Evolutionary conservation across 1,140 invertebrate species (phyloP).

Genomic region (Sitobion miscanthi): DNA sequence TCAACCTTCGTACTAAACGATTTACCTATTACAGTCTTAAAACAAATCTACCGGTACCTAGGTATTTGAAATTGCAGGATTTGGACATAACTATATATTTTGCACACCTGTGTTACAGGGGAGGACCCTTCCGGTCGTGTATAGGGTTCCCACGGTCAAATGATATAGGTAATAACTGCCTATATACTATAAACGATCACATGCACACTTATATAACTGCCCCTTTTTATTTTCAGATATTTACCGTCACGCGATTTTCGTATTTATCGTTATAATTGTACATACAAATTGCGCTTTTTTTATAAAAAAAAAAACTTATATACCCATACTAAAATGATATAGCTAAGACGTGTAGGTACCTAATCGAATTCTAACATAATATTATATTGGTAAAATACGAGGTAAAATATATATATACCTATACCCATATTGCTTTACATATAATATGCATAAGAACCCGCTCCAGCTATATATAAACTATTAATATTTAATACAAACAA

Average conservation of each 20-base stretch:
- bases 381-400: background rate
- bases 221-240: constrained; percentile 25
- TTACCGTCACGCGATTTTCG: constrained; percentile 8
- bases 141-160: constrained; percentile 23
- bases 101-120: background rate
- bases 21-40: background rate
- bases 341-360: background rate
- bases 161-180: background rate
- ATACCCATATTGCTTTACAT: background rate
- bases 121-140: background rate
- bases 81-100: background rate
- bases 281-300: background rate
- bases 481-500: background rate
- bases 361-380: constrained; percentile 12
- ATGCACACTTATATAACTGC: background rate
- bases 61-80: background rate
- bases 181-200: background rate
- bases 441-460: background rate
- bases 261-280: constrained; percentile 20
- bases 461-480: no score
- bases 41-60: background rate
- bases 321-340: background rate
- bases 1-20: background rate
- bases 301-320: constrained; percentile 3
- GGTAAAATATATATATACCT: background rate